Base-by-base conservation (phyloP, 2,888 invertebrate species). In the Thecophora atra region DNA sequence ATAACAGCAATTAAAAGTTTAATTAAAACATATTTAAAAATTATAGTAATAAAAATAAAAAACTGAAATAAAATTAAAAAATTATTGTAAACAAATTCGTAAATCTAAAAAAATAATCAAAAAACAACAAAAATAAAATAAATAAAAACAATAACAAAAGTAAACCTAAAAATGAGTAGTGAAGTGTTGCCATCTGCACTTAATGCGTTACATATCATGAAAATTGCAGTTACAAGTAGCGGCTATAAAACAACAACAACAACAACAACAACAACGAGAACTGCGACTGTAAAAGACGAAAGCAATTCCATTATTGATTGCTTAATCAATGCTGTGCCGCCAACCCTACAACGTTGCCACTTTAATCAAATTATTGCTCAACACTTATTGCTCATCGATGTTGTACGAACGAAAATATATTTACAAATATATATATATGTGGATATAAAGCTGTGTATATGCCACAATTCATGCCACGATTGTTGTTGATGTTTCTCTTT, bases 281-380 rank as follows among this genome's bases (percentile, higher is more conserved):
- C 17, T 15, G 17, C 17, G 19, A 52, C 17, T 52, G 52, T 19
- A 54, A 19, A 24, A 17, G 54, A 1, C 19, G n/a, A 19, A 54
- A 54, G 54, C 24, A 24, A 24, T 24, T 19, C n/a, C 54, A 21
- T 2, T 24, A 54, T 19, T 54, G 54, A 54, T 24, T 54, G 54
- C 54, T 54, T 54, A 54, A 54, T 54, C 24, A 54, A 54, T 54
- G 11, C 37, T 37, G 54, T 24, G n/a, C 37, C 37, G 37, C 37
- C 37, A 37, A 11, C 37, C 37, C 37, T 37, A 54, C n/a, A 24
- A 21, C 54, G 54, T 54, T 17, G 54, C 54, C 54, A 54, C 24
- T 54, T 52, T 54, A 54, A 54, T 54, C 54, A 54, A 54, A 54
- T 54, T 54, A 54, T 54, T 54, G 54, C 54, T 54, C 54, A 54